Evolutionary conservation across 2,113 vertebrate genomes (phyloP).

Genomic region (Campylomormyrus tamandua): DNA sequence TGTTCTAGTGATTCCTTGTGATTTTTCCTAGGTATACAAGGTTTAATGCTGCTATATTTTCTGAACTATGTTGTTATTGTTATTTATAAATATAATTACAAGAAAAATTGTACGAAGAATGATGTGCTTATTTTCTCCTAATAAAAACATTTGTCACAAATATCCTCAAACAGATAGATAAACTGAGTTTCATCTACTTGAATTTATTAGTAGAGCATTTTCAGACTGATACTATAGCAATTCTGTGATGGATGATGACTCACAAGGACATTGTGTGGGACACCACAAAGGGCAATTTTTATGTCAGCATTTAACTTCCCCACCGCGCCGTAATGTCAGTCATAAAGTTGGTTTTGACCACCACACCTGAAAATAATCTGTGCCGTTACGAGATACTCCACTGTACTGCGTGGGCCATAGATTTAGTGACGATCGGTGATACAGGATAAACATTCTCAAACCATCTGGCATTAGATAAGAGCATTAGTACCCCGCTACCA

Average conservation of each 20-base stretch:
- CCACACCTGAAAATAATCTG: background rate
- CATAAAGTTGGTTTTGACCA: background rate
- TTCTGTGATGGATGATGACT: background rate
- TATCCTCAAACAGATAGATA: background rate
- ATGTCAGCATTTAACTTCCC: background rate
- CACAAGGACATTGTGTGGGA: background rate
- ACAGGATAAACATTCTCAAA: background rate
- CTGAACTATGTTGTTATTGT: background rate
- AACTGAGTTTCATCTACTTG: background rate
- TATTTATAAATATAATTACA: background rate
- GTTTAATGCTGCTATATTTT: background rate
- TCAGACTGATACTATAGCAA: background rate
- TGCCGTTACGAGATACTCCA: background rate
- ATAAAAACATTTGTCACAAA: background rate
- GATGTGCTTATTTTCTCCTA: background rate
- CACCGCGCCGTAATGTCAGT: background rate
- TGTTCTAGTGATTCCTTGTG: background rate
- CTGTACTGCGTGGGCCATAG: background rate
- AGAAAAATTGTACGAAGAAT: background rate
- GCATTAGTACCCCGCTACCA: background rate
- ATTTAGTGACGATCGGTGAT: background rate
- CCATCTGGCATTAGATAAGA: background rate
- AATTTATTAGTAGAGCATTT: background rate
- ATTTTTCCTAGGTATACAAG: background rate
- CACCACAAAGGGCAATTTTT: background rate